Evolutionary conservation across 2,888 invertebrate genomes (phyloP), one percentile per base, ranked within the genome.

Genomic region (Plusia festucae): DNA sequence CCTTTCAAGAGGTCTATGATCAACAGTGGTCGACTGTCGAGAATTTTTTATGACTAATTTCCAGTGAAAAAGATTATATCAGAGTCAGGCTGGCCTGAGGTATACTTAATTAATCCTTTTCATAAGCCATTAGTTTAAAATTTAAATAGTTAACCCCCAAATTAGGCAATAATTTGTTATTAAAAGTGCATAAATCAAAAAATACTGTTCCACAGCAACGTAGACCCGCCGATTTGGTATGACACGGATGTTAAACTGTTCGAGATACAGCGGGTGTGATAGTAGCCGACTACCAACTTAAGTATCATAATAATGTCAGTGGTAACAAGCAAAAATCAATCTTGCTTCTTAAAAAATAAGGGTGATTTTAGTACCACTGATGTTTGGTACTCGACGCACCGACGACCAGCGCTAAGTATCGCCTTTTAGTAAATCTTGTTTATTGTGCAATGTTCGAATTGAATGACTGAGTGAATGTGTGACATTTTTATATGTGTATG

Each of bases 211-310:
- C n/a, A 40, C 95, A 98, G 99, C 85, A 99, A 99, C 93, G 98
- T 99, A 61, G 99, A 99, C 89, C 99, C 99, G 13, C 99, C 99
- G 0, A 98, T 99, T 79, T 99, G 99, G 99, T 99, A 99, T 92
- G 99, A 99, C 90, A 99, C 99, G 0, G 99, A 99, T 87, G 99
- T 99, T 58, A 99, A 99, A 92, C 95, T 99, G 73, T 99, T 99
- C 95, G 99, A 99, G 96, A 99, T 99, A 85, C 99, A 99, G 91
- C 96, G 98, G 85, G 98, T 99, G 68, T 98, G 97, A 97, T 44
- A 54, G 3, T 9, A 2, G 15, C 22, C 22, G 51, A 8, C 0
- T 16, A 15, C n/a, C 30, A 20, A 3, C 16, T 16, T 49, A 2
- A 30, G 30, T 57, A 53, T 52, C 18, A 6, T 18, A 16, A 0